These are phyloP conservation scores for Cryptomyrus ogoouensis DNA, from an alignment of 2,113 vertebrate genomes.

Conservation along the genomic window DNA sequence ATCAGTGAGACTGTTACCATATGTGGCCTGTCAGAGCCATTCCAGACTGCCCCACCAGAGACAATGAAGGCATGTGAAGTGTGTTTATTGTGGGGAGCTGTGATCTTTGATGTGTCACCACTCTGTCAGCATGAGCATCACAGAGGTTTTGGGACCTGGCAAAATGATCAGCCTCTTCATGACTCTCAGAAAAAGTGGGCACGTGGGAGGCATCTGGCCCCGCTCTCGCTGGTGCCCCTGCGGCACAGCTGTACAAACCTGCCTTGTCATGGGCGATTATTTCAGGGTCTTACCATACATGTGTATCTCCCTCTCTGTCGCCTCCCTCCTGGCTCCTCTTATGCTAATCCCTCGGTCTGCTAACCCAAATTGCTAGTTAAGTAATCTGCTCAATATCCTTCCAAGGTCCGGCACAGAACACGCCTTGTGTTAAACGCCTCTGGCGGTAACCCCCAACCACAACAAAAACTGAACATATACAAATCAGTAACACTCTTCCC, in stretches of 20 bases:
- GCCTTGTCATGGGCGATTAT: neutral
- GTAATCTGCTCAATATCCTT: neutral
- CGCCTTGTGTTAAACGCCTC: neutral
- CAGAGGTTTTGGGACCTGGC: neutral
- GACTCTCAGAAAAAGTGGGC: neutral
- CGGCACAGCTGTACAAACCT: neutral
- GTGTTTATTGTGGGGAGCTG: neutral
- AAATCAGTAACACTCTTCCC: neutral
- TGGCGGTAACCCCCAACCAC: neutral
- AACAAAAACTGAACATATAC: neutral
- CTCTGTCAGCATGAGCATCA: neutral
- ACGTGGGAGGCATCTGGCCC: neutral
- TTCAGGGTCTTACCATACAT: neutral
- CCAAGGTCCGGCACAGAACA: neutral
- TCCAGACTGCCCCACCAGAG: neutral
- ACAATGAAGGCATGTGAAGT: neutral
- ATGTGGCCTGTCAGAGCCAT: neutral
- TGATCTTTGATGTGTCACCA: neutral
- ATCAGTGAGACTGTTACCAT: neutral
- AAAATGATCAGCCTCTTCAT: neutral
- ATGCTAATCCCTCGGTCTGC: neutral
- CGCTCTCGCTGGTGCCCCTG: neutral
- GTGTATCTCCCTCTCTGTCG: neutral
- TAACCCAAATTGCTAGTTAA: neutral
- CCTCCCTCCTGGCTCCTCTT: neutral